Evolutionary conservation across 2,113 vertebrate species (phyloP), one percentile per base, ranked within the genome.

Genomic region (Morone saxatilis): DNA sequence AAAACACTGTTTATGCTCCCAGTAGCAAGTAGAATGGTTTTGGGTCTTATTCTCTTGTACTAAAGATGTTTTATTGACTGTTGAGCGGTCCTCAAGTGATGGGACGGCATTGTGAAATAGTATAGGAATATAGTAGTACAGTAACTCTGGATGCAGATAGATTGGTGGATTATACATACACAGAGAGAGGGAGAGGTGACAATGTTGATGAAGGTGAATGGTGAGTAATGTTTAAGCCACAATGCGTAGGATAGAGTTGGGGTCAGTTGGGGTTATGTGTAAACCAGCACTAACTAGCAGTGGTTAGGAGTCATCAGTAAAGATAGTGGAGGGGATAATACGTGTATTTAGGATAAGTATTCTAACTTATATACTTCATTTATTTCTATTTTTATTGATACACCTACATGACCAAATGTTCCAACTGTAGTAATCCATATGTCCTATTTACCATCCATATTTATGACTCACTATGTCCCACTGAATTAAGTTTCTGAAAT

Each of bases 51-150:
- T 20, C 19, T 63, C 4, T 19, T 72, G 2, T 47, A 31, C 20
- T 53, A 22, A 43, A 56, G 0, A 75, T 65, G 43, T 48, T 87
- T 56, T 75, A 17, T 63, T 48, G 41, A 68, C 36, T 16, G 38
- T 41, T 65, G 40, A 19, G 40, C 71, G 36, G 20, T 40, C 25
- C 2, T 22, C n/a, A 54, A 13, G 48, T 22, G 19, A 11, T 40
- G 1, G 25, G 14, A 56, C n/a, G n/a, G 4, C 19, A 40, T 17
- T 10, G 62, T 78, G 43, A 59, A 51, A 43, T 53, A 25, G 4
- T 60, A n/a, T 11, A 59, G 31, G 4, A 3, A 4, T 54, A 38
- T 38, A 16, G 40, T 47, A n/a, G 17, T 36, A 13, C 7, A 54
- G 16, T 36, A 38, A 9, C 8, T 50, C 12, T 31, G 20, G 12